These are phyloP conservation scores for Syngnathus scovelli DNA, from an alignment of 2,113 vertebrate genomes.

Conservation along the genomic window DNA sequence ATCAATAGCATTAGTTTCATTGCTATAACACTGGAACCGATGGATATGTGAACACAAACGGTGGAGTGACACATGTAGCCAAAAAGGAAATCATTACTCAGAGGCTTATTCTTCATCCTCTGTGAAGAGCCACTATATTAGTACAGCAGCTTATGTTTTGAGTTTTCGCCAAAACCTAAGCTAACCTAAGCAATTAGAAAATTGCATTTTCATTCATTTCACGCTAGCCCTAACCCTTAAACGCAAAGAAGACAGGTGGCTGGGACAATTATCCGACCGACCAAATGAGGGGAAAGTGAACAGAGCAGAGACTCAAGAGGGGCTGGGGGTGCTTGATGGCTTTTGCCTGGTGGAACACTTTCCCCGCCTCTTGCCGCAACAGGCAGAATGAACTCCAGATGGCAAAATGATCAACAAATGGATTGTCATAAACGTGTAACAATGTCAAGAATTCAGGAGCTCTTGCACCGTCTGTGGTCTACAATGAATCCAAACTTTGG, in stretches of 20 bases:
- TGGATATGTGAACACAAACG: no score
- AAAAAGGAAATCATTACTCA: no score
- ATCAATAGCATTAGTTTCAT: no score
- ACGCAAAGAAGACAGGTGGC: slow-evolving; percentile 8
- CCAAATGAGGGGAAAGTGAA: slow-evolving; percentile 23
- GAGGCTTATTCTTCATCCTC: no score
- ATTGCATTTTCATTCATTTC: not conserved
- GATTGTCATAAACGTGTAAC: slow-evolving; percentile 65
- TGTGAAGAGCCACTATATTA: no score
- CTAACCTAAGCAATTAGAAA: no score
- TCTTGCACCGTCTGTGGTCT: slow-evolving; percentile 30
- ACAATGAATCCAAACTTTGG: slow-evolving; percentile 15
- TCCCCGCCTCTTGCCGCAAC: slow-evolving; percentile 37
- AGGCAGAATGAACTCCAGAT: slow-evolving; percentile 68
- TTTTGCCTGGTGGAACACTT: slow-evolving; percentile 43
- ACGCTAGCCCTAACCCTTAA: not conserved
- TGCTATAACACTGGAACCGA: no score
- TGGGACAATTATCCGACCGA: slow-evolving; percentile 9
- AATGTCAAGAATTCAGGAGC: slow-evolving; percentile 59
- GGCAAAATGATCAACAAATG: slow-evolving; percentile 69
- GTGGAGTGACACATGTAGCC: no score
- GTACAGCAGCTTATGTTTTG: no score
- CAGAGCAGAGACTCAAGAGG: slow-evolving; percentile 15
- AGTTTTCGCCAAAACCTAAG: no score
- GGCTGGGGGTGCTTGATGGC: not conserved